Evolutionary conservation across 2,797 vertebrate species (phyloP), one percentile per base, ranked within the genome.

Genomic region (Pteronotus mesoamericanus): DNA sequence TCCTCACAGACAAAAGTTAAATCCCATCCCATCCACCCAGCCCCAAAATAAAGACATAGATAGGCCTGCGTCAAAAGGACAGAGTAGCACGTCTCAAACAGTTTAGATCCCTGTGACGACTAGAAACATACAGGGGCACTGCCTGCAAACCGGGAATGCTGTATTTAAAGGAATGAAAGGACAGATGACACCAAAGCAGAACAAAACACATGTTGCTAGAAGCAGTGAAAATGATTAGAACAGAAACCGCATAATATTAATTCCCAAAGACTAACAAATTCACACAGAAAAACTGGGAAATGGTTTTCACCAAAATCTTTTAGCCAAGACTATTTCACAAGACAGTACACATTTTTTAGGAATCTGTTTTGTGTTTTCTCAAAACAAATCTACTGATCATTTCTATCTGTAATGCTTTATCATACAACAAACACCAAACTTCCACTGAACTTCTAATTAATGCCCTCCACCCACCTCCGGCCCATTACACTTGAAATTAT

Each of bases 331-430:
- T 68, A 18, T 21, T 83, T 83, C 51, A 69, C 19, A 77, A 66
- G 64, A 34, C 37, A 46, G 34, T 16, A 5, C 10, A 34, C 21
- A 66, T 14, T 94, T 75, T 64, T 69, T 39, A 57, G 32, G 32
- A 46, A 51, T 12, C 46, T 16, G 11, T 48, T 71, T 91, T 86
- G 44, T 24, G 87, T 86, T 75, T 95, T 86, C 71, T 74, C 32
- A 15, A 46, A 86, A 79, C 9, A 96, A 82, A 74, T 59, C 84
- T 37, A 64, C 75, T 83, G 55, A 46, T 16, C 24, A 16, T 77
- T 88, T 94, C 87, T 93, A 57, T 78, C 88, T 77, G 77, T 92
- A 91, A 91, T 0, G 15, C 39, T 93, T 84, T 84, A 95, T 55
- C 32, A 61, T 11, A 82, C 22, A 88, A 94, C 66, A 51, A 72